Percentiles rank a stretch among this genome's conserved stretches.
phyloP scores from a whole-genome alignment of 2,888 invertebrate species.

The Holacanthella duospinosa region DNA sequence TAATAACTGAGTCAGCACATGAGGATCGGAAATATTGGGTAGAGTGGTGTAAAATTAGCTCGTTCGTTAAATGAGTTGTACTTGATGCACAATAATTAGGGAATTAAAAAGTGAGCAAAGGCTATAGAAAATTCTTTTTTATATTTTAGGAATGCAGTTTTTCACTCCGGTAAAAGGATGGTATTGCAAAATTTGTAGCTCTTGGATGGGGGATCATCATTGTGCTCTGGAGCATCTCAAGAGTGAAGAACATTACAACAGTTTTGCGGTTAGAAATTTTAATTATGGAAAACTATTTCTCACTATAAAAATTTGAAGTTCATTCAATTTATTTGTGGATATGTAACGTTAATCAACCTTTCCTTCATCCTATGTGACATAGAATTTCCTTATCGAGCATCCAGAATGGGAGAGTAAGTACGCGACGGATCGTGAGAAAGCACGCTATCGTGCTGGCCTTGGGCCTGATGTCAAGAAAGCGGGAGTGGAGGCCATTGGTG shows the following conservation, averaged over 20 bases:
- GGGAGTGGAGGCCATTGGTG: background rate
- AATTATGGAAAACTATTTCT: background rate
- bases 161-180: conserved; percentile 76
- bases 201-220: conserved; percentile 79
- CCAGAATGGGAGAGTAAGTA: conserved; percentile 80
- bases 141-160: conserved; percentile 64
- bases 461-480: conserved; percentile 5
- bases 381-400: conserved; percentile 73
- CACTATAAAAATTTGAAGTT: too few species aligned
- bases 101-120: background rate
- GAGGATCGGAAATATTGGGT: background rate
- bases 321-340: too few species aligned
- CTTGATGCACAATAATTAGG: background rate
- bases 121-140: too few species aligned
- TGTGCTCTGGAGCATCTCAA: conserved; percentile 78
- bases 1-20: background rate
- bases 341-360: too few species aligned
- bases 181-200: conserved; percentile 79
- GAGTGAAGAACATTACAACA: conserved; percentile 64
- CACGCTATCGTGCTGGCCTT: conserved; percentile 48
- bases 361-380: too few species aligned
- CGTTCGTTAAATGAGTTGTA: background rate
- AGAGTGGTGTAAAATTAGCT: too few species aligned
- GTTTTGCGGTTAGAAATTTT: conserved; percentile 54
- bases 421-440: conserved; percentile 68